phyloP scores from a whole-genome alignment of 2,113 vertebrate species.

The Plestiodon gilberti region DNA sequence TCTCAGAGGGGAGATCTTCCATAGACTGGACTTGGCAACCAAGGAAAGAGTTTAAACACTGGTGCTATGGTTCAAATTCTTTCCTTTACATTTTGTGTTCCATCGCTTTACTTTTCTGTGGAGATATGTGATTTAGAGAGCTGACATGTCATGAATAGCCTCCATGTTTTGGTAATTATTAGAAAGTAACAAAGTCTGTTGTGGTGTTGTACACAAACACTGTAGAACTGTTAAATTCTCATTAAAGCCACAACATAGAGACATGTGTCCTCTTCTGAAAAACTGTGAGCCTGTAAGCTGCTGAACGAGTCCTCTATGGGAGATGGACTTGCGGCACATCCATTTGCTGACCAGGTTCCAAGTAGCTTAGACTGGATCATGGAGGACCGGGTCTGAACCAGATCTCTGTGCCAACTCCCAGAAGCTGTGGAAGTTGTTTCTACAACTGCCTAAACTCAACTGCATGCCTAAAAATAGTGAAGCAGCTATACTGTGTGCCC shows the following conservation, averaged over 20 bases:
- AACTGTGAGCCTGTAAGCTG: neutral
- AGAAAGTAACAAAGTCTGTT: constrained; percentile 1
- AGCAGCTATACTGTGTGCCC: neutral
- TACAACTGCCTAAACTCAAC: neutral
- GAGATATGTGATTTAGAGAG: constrained; percentile 61
- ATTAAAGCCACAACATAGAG: constrained; percentile 53
- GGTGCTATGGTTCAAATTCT: constrained; percentile 55
- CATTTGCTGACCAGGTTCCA: no score
- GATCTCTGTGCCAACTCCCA: neutral
- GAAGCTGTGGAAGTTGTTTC: neutral
- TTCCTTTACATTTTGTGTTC: constrained; percentile 25
- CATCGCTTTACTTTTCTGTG: constrained; percentile 33
- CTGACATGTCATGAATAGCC: constrained; percentile 52
- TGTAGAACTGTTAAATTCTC: constrained; percentile 46
- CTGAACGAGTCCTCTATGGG: neutral
- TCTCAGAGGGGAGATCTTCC: neutral
- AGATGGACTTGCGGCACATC: no score
- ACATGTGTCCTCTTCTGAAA: neutral
- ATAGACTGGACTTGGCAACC: neutral
- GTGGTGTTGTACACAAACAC: neutral
- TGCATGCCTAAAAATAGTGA: neutral
- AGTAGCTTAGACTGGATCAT: neutral
- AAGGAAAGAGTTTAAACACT: constrained; percentile 63
- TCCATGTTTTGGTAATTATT: constrained; percentile 42
- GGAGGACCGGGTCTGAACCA: neutral